A percentile compares a stretch with the other conserved stretches of the same genome.
These are phyloP conservation scores for Pagrus major DNA, from an alignment of 2,113 vertebrate species.

Conservation along the genomic window DNA sequence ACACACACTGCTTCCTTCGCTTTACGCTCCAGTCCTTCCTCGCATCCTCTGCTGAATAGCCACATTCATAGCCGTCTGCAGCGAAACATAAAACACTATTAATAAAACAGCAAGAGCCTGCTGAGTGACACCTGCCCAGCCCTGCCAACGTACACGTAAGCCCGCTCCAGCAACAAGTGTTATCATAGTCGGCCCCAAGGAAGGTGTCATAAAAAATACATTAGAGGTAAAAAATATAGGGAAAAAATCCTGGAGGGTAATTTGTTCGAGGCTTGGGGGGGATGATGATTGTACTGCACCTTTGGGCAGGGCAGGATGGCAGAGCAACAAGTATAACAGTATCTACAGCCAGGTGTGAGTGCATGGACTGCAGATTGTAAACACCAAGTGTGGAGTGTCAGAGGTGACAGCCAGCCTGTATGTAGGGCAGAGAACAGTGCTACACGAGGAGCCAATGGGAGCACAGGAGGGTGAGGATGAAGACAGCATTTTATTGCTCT, in stretches of 20 bases:
- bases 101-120: constrained; percentile 68
- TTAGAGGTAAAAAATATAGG: constrained; percentile 32
- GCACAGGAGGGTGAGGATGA: constrained; percentile 3
- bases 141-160: constrained; percentile 68
- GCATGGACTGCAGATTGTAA: constrained; percentile 50
- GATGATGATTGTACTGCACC: not conserved
- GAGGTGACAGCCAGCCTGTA: constrained; percentile 49
- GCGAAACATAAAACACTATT: constrained; percentile 69
- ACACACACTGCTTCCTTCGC: constrained; percentile 56
- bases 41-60: constrained; percentile 62
- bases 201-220: constrained; percentile 58
- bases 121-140: constrained; percentile 73
- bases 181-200: constrained; percentile 64
- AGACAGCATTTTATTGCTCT: not conserved
- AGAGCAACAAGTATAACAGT: constrained; percentile 51
- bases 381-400: constrained; percentile 12
- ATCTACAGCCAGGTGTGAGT: constrained; percentile 59
- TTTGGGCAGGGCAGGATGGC: constrained; percentile 19
- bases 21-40: constrained; percentile 50
- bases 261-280: constrained; percentile 5
- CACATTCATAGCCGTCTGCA: constrained; percentile 72
- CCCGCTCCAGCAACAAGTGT: constrained; percentile 61
- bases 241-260: constrained; percentile 35
- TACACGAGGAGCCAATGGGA: constrained; percentile 3
- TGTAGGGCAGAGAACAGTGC: constrained; percentile 1